A percentile compares a stretch with the other conserved stretches of the same genome.
Conservation (phyloP, 2,888 invertebrate genomes). For the Caenorhabditis sp. region DNA sequence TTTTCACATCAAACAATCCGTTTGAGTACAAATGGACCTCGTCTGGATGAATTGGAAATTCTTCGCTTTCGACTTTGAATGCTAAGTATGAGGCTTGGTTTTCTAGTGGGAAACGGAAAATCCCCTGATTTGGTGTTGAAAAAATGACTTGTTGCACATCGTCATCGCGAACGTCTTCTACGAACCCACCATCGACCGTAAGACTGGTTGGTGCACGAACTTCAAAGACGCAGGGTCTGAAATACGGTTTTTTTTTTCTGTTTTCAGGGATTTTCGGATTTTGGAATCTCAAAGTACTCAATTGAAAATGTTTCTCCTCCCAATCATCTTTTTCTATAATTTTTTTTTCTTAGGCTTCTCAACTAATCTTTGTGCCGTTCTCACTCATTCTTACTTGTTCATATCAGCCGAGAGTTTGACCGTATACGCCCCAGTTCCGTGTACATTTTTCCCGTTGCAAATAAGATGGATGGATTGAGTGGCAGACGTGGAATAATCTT, state of each 20-base stretch:
- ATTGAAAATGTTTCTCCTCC: too few relatives aligned
- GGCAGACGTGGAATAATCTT: conserved; percentile 28
- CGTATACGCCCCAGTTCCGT: conserved; percentile 61
- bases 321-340: background rate
- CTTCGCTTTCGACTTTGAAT: conserved; percentile 63
- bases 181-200: conserved; percentile 76
- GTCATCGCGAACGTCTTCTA: conserved; percentile 71
- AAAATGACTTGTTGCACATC: conserved; percentile 63
- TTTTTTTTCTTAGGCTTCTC: background rate
- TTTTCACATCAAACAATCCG: conserved; percentile 52
- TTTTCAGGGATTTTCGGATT: too few relatives aligned
- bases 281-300: too few relatives aligned
- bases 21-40: conserved; percentile 65
- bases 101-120: conserved; percentile 68
- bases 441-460: conserved; percentile 37
- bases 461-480: conserved; percentile 54
- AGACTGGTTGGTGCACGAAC: conserved; percentile 69
- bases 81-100: conserved; percentile 41
- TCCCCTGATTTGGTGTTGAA: conserved; percentile 59
- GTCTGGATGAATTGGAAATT: conserved; percentile 61
- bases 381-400: conserved; percentile 44
- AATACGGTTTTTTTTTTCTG: conserved; percentile 5
- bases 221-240: conserved; percentile 66
- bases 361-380: too few relatives aligned
- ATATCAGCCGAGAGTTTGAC: conserved; percentile 57